Percentiles rank a stretch among this genome's conserved stretches.
Conservation (phyloP, 2,888 invertebrate species). For the Acleris literana region DNA sequence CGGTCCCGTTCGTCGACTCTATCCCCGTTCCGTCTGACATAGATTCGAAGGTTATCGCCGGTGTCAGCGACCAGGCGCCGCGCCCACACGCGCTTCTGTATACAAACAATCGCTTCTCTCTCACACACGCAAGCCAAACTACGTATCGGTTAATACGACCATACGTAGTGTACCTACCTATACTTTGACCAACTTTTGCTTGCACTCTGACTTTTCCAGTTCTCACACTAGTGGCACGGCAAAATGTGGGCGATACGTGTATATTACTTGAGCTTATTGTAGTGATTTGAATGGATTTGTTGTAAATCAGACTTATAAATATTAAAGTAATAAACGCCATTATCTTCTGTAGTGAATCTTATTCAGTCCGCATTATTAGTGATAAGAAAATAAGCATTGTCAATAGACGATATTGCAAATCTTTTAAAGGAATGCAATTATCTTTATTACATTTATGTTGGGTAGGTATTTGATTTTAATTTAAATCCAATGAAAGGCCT, state of each 20-base stretch:
- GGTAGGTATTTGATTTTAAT: too few species aligned
- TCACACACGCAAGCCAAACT: conserved; percentile 45
- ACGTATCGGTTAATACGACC: conserved; percentile 18
- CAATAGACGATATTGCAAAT: background rate
- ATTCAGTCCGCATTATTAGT: background rate
- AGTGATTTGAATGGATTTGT: background rate
- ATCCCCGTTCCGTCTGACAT: conserved; percentile 73
- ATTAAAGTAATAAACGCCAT: background rate
- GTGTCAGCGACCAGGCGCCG: conserved; percentile 79
- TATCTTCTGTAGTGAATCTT: background rate
- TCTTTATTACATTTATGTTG: background rate
- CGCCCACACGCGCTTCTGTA: conserved; percentile 76
- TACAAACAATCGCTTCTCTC: conserved; percentile 64
- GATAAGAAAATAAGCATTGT: background rate
- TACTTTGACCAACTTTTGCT: conserved; percentile 2
- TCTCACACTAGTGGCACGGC: background rate
- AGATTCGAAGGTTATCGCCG: conserved; percentile 78
- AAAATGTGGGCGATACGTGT: background rate
- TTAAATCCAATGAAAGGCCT: background rate
- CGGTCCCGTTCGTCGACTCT: conserved; percentile 63
- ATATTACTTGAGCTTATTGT: too few species aligned
- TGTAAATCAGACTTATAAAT: background rate
- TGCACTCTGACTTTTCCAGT: background rate
- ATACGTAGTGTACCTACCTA: conserved; percentile 1
- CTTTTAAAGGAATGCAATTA: background rate